These are phyloP conservation scores for Phyllotis vaccarum DNA, from an alignment of 2,797 vertebrate genomes.

Conservation along the genomic window DNA sequence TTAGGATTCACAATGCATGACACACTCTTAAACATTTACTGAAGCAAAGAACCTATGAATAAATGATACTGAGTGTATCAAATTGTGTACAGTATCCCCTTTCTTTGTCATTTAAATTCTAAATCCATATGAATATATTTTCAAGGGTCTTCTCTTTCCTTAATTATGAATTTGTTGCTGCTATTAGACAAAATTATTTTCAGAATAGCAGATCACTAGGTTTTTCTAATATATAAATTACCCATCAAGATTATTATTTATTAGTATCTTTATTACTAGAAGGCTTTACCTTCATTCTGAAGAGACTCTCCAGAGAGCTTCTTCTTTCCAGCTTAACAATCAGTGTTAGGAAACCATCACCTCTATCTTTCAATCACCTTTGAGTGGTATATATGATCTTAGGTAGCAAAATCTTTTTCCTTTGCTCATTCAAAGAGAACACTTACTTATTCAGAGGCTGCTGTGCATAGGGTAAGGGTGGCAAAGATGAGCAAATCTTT, in stretches of 20 bases:
- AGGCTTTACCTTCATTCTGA: slow-evolving; percentile 53
- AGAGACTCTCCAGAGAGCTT: slow-evolving; percentile 25
- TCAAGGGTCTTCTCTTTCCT: not conserved
- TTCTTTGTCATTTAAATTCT: slow-evolving; percentile 44
- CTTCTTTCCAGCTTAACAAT: slow-evolving; percentile 61
- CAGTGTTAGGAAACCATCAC: slow-evolving; percentile 42
- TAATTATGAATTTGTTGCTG: slow-evolving; percentile 45
- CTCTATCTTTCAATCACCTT: slow-evolving; percentile 2
- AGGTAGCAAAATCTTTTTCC: slow-evolving; percentile 9
- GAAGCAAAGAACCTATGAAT: slow-evolving; percentile 36
- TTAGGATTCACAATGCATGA: slow-evolving; percentile 32
- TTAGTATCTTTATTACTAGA: slow-evolving; percentile 41
- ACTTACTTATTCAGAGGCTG: slow-evolving; percentile 31
- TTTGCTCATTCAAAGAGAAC: slow-evolving; percentile 4
- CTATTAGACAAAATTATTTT: slow-evolving; percentile 59
- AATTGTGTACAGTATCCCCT: not conserved
- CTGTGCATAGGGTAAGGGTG: not conserved
- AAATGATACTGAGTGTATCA: slow-evolving; percentile 3
- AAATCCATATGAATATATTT: slow-evolving; percentile 37
- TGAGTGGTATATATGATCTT: slow-evolving; percentile 28
- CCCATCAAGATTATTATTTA: slow-evolving; percentile 52
- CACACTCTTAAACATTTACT: slow-evolving; percentile 32
- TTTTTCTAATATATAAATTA: slow-evolving; percentile 54
- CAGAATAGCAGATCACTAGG: slow-evolving; percentile 17
- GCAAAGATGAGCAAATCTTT: slow-evolving; percentile 32